These are phyloP conservation scores for Amphipoea lucens DNA, from an alignment of 2,888 invertebrate genomes.

Conservation along the genomic window DNA sequence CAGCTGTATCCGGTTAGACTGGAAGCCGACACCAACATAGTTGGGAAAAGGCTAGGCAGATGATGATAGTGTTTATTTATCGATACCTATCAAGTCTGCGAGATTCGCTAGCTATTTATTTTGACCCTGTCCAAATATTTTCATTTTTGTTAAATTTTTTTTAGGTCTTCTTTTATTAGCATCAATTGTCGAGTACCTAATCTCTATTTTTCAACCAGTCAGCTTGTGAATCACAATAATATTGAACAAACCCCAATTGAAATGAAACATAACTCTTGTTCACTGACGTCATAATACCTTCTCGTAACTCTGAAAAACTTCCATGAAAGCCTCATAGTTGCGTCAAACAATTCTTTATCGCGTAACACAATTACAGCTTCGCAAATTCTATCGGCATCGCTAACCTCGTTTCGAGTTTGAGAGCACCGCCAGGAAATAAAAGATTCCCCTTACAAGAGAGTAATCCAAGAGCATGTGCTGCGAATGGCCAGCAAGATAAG, in stretches of 20 bases:
- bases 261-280: conserved; percentile 36
- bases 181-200: neutral
- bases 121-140: neutral
- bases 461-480: conserved; percentile 85
- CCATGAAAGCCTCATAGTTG: conserved; percentile 51
- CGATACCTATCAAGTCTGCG: no score
- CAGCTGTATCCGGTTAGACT: no score
- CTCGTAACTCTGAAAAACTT: conserved; percentile 38
- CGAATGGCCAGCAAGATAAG: conserved; percentile 87
- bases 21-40: no score
- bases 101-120: no score
- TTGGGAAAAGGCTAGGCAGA: no score
- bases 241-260: conserved; percentile 7
- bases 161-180: neutral
- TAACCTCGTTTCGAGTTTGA: conserved; percentile 70
- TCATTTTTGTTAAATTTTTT: neutral
- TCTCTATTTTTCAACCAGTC: neutral
- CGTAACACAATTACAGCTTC: conserved; percentile 67
- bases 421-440: conserved; percentile 76
- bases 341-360: conserved; percentile 66
- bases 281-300: conserved; percentile 9
- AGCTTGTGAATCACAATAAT: neutral
- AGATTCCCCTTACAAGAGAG: conserved; percentile 75
- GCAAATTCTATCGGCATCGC: conserved; percentile 68
- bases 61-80: no score